Conservation (phyloP, 1,140 invertebrate genomes). For the Drosophila nigromelanica region DNA sequence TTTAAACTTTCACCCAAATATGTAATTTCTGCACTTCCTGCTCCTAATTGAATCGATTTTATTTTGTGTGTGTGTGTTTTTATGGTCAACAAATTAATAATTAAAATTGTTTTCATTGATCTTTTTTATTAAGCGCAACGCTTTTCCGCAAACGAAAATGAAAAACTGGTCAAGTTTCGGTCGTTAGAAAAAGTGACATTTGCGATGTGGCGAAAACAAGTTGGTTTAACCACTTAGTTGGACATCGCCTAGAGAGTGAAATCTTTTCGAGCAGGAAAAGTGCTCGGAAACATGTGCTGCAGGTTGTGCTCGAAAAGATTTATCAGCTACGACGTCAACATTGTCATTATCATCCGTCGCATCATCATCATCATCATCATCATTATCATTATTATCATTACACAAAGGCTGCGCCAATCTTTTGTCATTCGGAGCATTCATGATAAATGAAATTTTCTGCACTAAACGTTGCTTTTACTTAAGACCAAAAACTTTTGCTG, state of each 20-base stretch:
- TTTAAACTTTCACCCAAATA: slow-evolving; percentile 25
- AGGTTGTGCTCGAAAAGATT: slow-evolving; percentile 49
- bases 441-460: slow-evolving; percentile 75
- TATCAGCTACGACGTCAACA: too few relatives aligned
- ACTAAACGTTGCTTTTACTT: slow-evolving; percentile 55
- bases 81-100: slow-evolving; percentile 56
- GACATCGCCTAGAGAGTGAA: slow-evolving; percentile 66
- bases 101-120: slow-evolving; percentile 39
- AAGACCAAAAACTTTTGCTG: slow-evolving; percentile 60
- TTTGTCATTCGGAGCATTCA: slow-evolving; percentile 62
- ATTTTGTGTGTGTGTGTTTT: background rate
- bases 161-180: slow-evolving; percentile 61
- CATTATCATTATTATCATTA: slow-evolving; percentile 23
- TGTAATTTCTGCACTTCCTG: slow-evolving; percentile 50
- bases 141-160: slow-evolving; percentile 71
- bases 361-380: slow-evolving; percentile 25
- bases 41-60: slow-evolving; percentile 27
- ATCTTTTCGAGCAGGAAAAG: slow-evolving; percentile 61
- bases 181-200: slow-evolving; percentile 51
- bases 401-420: slow-evolving; percentile 49
- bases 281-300: slow-evolving; percentile 69
- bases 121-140: slow-evolving; percentile 33
- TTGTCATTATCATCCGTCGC: slow-evolving; percentile 9
- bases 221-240: slow-evolving; percentile 32
- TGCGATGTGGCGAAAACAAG: slow-evolving; percentile 56